These are phyloP conservation scores for Papilio aristodemus DNA, from an alignment of 1,140 invertebrate species.

Conservation along the genomic window DNA sequence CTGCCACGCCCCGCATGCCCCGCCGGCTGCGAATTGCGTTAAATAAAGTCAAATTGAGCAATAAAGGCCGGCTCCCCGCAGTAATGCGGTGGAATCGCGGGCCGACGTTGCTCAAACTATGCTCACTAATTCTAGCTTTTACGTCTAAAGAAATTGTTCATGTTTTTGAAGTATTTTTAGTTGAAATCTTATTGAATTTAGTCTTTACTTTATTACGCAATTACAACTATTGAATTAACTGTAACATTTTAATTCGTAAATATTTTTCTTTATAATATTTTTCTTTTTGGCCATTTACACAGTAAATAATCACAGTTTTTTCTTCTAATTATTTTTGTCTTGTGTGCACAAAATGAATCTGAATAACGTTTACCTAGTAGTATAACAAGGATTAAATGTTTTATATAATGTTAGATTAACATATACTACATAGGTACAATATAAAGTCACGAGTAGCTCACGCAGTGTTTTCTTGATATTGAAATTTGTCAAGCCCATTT, in stretches of 20 bases:
- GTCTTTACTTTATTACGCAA: background rate
- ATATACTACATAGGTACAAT: too few relatives aligned
- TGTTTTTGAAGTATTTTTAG: background rate
- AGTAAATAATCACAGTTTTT: too few relatives aligned
- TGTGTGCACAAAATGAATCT: too few relatives aligned
- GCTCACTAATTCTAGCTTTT: slow-evolving; percentile 58
- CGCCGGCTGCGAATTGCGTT: slow-evolving; percentile 69
- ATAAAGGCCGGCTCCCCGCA: slow-evolving; percentile 73
- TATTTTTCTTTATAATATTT: too few relatives aligned
- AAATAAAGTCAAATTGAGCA: slow-evolving; percentile 81
- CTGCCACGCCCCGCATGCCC: slow-evolving; percentile 31
- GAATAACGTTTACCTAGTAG: too few relatives aligned
- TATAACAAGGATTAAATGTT: too few relatives aligned
- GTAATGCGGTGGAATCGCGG: slow-evolving; percentile 70
- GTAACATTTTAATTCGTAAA: too few relatives aligned
- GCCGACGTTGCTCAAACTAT: slow-evolving; percentile 52
- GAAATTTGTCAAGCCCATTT: background rate
- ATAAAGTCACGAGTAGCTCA: background rate
- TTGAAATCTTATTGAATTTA: background rate
- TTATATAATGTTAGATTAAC: too few relatives aligned
- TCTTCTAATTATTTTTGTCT: too few relatives aligned
- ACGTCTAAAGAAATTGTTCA: background rate
- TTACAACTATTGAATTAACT: background rate
- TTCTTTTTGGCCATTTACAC: too few relatives aligned
- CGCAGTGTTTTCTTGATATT: background rate